Base-by-base conservation (phyloP, 37 sponge, comb jelly and placozoan genomes). In the Trichoplax adhaerens region DNA sequence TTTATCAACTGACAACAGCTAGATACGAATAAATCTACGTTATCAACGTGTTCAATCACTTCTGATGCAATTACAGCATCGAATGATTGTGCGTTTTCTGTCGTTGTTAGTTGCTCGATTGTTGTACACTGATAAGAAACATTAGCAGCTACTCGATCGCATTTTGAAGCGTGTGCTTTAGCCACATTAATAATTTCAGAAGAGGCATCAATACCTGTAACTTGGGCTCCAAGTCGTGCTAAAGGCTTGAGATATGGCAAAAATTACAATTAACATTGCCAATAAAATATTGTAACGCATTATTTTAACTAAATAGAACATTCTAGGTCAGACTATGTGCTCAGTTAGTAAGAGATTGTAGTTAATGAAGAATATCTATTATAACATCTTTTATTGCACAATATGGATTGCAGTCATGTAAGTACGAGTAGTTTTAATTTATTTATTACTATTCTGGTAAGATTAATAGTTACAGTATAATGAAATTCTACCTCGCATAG, bases 41-140 rank as follows among this genome's bases (percentile, higher is more conserved):
- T 58, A n/a, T 74, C 50, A 2, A 84, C 81, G 54, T 84, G 85
- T 52, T 84, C 85, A 29, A 76, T 53, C 12, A 84, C 85, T 48
- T 84, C 85, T 58, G 85, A 84, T 2, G 85, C 85, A 8, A 84
- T 81, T 10, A 84, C 85, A 6, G 64, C 7, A 53, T 84, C 80
- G 54, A 72, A 74, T 69, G 54, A 66, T 1, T 58, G 3, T 8
- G 4, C 68, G 10, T 49, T 58, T 1, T 52, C 56, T 75, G 67
- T 52, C 52, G 48, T 47, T 2, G 55, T 3, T 47, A 64, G 58
- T 48, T 69, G 71, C 50, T 83, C 80, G 62, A 75, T 54, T 46
- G 76, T 76, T 5, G 57, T 64, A 48, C 84, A 83, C 61, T 79
- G 54, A 52, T 83, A 83, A 48, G 48, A 62, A 1, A 80, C 57